Conservation (phyloP, 2,113 vertebrate genomes). For the Brachirus orientalis region DNA sequence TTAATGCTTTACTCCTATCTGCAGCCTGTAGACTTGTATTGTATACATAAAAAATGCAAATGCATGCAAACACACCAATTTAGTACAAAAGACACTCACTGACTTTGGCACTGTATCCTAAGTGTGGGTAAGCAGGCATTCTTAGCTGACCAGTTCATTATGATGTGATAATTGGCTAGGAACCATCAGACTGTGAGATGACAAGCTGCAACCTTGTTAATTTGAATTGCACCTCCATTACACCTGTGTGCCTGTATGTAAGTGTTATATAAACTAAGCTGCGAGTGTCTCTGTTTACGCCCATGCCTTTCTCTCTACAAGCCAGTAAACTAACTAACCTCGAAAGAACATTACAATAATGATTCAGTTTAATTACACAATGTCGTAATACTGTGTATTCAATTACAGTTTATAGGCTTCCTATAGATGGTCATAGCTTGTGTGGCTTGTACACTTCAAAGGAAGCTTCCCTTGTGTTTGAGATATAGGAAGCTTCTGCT, state of each 20-base stretch:
- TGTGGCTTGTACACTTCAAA: background rate
- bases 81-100: slow-evolving; percentile 24
- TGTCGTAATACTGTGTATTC: slow-evolving; percentile 14
- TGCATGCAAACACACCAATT: slow-evolving; percentile 1
- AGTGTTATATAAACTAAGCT: slow-evolving; percentile 5
- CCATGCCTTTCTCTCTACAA: slow-evolving; percentile 24
- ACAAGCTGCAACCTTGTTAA: slow-evolving; percentile 65
- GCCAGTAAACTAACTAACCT: slow-evolving; percentile 43
- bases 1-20: slow-evolving; percentile 17
- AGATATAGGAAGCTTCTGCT: background rate
- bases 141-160: slow-evolving; percentile 69
- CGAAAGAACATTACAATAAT: slow-evolving; percentile 39
- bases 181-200: slow-evolving; percentile 69
- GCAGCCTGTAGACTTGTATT: slow-evolving; percentile 5
- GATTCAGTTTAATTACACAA: slow-evolving; percentile 39
- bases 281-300: slow-evolving; percentile 17
- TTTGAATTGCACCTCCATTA: slow-evolving; percentile 54
- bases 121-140: slow-evolving; percentile 63
- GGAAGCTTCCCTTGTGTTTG: background rate
- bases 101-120: slow-evolving; percentile 33
- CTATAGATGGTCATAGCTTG: background rate
- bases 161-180: slow-evolving; percentile 71
- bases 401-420: slow-evolving; percentile 10
- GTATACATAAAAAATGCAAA: background rate
- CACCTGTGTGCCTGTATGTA: background rate